These are phyloP conservation scores for Rhinoraja longicauda DNA, from an alignment of 2,797 vertebrate genomes.

Conservation along the genomic window DNA sequence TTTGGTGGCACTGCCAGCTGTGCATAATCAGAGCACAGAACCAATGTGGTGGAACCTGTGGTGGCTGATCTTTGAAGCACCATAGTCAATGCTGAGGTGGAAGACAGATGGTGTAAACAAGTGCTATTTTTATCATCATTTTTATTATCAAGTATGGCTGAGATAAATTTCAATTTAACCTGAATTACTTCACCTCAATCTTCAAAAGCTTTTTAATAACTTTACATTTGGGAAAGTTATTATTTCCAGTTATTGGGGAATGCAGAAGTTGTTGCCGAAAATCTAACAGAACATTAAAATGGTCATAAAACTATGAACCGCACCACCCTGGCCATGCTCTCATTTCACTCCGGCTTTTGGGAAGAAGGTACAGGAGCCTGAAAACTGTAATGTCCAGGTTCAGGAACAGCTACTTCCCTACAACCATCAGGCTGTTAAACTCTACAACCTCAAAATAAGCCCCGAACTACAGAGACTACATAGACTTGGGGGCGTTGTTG, in stretches of 20 bases:
- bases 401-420: no score
- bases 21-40: background rate
- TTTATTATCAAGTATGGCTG: background rate
- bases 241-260: background rate
- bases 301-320: background rate
- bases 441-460: no score
- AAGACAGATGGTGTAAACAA: background rate
- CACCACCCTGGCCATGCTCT: no score
- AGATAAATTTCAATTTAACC: background rate
- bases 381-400: no score
- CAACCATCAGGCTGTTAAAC: no score
- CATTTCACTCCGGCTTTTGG: no score
- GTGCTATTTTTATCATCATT: background rate
- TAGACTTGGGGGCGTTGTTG: no score
- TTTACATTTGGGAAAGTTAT: background rate
- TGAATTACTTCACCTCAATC: background rate
- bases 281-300: background rate
- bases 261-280: background rate
- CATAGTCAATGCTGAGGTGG: background rate
- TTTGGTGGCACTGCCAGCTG: background rate
- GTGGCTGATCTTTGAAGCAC: background rate
- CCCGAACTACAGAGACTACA: no score
- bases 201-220: background rate
- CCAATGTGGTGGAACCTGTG: background rate
- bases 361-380: no score